Conservation (phyloP, 2,113 vertebrate species). For the Gobiocypris rarus region DNA sequence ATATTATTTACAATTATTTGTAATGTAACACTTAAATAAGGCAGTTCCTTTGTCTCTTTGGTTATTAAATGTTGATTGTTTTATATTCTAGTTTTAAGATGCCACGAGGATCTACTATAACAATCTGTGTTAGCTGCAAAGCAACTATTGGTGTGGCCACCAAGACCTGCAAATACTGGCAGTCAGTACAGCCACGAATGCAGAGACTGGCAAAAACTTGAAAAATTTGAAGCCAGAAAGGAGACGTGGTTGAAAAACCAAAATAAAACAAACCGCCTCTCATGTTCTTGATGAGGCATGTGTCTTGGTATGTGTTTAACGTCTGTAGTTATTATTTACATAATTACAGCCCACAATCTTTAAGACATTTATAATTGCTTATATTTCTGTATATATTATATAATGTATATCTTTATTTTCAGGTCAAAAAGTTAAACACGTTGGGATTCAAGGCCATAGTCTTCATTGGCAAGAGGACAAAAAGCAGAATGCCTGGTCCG, state of each 20-base stretch:
- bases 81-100: conserved; percentile 11
- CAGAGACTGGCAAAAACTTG: background rate
- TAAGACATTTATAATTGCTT: conserved; percentile 1
- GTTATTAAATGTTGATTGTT: conserved; percentile 14
- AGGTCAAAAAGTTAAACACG: background rate
- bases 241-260: background rate
- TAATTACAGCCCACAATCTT: background rate
- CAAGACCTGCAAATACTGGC: conserved; percentile 8
- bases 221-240: background rate
- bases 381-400: background rate
- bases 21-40: conserved; percentile 1
- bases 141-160: conserved; percentile 1
- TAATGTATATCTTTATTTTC: background rate
- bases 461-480: background rate
- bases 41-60: background rate
- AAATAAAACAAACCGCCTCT: background rate
- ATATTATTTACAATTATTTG: too few species aligned
- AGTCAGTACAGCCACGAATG: background rate
- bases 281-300: background rate
- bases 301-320: background rate
- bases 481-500: conserved; percentile 9
- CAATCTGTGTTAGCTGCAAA: background rate
- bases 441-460: conserved; percentile 13
- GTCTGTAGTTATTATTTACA: too few species aligned
- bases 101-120: background rate